Evolutionary conservation across 2,113 vertebrate species (phyloP).

Genomic region (Rhombomys opimus): DNA sequence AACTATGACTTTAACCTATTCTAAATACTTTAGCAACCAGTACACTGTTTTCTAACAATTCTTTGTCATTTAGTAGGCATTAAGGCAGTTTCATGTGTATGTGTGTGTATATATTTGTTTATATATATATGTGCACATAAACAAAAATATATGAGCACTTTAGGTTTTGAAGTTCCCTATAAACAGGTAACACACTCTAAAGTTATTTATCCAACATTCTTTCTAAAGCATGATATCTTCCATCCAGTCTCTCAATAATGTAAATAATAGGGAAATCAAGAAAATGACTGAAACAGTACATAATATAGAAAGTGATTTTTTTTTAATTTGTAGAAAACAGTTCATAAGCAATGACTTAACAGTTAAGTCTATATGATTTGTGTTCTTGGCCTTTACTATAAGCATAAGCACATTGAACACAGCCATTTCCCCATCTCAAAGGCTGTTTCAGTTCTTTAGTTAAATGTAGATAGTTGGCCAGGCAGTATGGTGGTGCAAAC

Average conservation of each 20-base stretch:
- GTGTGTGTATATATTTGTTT: neutral
- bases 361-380: neutral
- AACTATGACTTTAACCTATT: neutral
- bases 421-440: neutral
- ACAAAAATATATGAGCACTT: neutral
- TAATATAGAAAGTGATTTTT: neutral
- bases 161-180: neutral
- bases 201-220: neutral
- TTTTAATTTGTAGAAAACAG: neutral
- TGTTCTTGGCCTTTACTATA: neutral
- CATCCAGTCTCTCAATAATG: neutral
- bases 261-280: neutral
- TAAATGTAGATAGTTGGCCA: neutral
- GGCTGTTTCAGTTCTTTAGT: neutral
- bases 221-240: constrained; percentile 9
- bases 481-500: too few relatives aligned
- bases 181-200: constrained; percentile 3
- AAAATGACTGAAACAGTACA: neutral
- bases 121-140: neutral
- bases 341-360: neutral
- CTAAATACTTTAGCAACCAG: neutral
- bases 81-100: neutral
- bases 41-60: constrained; percentile 28
- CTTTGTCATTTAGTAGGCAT: neutral
- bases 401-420: neutral